A percentile compares a stretch with the other conserved stretches of the same genome.
Evolutionary conservation across 2,113 vertebrate genomes (phyloP).

Genomic region (Polypterus senegalus): DNA sequence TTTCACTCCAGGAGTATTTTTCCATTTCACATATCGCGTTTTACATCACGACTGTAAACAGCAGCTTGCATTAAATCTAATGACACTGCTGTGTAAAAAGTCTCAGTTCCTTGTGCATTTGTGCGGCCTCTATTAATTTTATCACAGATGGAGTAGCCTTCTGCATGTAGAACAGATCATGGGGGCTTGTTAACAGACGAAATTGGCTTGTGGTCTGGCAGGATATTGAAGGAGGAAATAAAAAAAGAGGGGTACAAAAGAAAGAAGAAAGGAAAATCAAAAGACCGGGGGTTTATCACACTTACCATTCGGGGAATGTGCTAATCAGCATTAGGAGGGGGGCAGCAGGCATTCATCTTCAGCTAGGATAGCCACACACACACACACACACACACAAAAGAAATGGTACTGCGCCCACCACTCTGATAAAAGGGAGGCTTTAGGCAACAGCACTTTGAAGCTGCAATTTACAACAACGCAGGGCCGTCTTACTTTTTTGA

Average conservation of each 20-base stretch:
- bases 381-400: slow-evolving; percentile 40
- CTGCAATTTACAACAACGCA: slow-evolving; percentile 50
- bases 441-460: slow-evolving; percentile 56
- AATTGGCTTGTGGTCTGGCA: slow-evolving; percentile 30
- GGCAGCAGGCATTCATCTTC: slow-evolving; percentile 66
- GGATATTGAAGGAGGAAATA: slow-evolving; percentile 32
- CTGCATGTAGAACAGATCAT: not conserved
- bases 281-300: slow-evolving; percentile 61
- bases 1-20: too few species aligned
- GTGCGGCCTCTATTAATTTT: not conserved
- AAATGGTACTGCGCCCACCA: slow-evolving; percentile 56
- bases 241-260: slow-evolving; percentile 25
- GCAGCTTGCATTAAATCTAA: too few species aligned
- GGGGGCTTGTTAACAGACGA: not conserved
- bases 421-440: slow-evolving; percentile 50
- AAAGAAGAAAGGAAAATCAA: slow-evolving; percentile 39
- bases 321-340: slow-evolving; percentile 60
- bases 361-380: slow-evolving; percentile 43
- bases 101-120: too few species aligned
- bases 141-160: not conserved
- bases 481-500: slow-evolving; percentile 38
- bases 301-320: slow-evolving; percentile 54
- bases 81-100: too few species aligned
- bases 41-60: too few species aligned
- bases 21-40: too few species aligned